phyloP scores from a whole-genome alignment of 2,797 vertebrate genomes.

The Myiotriccus ornatus region DNA sequence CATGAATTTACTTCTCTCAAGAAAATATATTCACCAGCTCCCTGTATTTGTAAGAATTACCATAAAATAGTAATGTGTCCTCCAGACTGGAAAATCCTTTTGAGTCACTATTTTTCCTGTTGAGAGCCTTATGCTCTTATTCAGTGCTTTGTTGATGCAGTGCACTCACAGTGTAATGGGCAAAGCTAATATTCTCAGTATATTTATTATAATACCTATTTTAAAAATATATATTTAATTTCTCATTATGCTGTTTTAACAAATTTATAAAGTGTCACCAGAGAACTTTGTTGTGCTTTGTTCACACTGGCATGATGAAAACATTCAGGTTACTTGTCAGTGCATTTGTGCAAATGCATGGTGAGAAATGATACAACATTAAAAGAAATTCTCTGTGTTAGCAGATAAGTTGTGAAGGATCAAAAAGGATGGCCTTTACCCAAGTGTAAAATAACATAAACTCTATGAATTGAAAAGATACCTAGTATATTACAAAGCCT shows the following conservation, averaged over 20 bases:
- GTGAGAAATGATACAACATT: neutral
- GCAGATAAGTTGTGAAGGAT: neutral
- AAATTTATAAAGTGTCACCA: neutral
- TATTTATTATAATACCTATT: neutral
- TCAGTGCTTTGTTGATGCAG: neutral
- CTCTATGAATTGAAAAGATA: neutral
- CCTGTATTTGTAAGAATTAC: neutral
- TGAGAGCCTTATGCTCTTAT: neutral
- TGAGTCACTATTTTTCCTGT: neutral
- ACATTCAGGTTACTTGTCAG: neutral
- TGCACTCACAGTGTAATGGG: neutral
- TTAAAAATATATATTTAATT: neutral
- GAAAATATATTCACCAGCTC: neutral
- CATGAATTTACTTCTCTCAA: neutral
- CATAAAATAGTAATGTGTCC: neutral
- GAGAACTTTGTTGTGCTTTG: neutral
- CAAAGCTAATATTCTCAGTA: neutral
- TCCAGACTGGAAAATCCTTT: neutral
- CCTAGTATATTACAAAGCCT: neutral
- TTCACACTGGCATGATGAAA: neutral
- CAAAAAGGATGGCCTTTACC: neutral
- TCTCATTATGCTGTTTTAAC: neutral
- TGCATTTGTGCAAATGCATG: neutral
- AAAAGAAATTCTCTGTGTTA: neutral
- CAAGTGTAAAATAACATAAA: neutral